Conservation (phyloP, 1,140 invertebrate species). For the Phenacoccus solenopsis region DNA sequence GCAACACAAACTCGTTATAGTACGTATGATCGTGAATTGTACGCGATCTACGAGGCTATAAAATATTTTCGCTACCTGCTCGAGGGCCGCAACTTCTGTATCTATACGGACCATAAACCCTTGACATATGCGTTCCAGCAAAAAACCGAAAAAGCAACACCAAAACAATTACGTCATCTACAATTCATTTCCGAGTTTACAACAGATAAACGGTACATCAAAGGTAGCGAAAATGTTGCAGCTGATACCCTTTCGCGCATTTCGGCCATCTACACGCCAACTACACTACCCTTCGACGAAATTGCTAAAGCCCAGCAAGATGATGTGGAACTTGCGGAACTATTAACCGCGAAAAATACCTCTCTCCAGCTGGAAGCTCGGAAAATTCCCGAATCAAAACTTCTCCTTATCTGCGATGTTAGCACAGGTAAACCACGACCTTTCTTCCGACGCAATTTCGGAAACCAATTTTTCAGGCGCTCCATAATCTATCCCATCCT, state of each 20-base stretch:
- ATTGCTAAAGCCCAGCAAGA: neutral
- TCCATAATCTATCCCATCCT: neutral
- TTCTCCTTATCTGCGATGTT: neutral
- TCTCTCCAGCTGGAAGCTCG: neutral
- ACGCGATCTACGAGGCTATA: conserved; percentile 35
- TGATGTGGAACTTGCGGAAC: neutral
- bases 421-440: neutral
- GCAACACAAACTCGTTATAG: conserved; percentile 22
- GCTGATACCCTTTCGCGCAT: conserved; percentile 31
- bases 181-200: conserved; percentile 25
- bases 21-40: conserved; percentile 36
- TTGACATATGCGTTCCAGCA: conserved; percentile 30
- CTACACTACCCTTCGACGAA: neutral
- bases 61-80: conserved; percentile 34
- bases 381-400: neutral
- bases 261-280: neutral
- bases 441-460: neutral
- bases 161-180: conserved; percentile 23
- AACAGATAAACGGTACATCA: conserved; percentile 27
- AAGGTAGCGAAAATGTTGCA: conserved; percentile 29
- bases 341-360: neutral
- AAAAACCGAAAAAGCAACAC: conserved; percentile 29
- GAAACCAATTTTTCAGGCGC: neutral
- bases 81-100: conserved; percentile 31
- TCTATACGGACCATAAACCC: conserved; percentile 35